phyloP scores from a whole-genome alignment of 2,113 vertebrate species.

The Gavialis gangeticus region DNA sequence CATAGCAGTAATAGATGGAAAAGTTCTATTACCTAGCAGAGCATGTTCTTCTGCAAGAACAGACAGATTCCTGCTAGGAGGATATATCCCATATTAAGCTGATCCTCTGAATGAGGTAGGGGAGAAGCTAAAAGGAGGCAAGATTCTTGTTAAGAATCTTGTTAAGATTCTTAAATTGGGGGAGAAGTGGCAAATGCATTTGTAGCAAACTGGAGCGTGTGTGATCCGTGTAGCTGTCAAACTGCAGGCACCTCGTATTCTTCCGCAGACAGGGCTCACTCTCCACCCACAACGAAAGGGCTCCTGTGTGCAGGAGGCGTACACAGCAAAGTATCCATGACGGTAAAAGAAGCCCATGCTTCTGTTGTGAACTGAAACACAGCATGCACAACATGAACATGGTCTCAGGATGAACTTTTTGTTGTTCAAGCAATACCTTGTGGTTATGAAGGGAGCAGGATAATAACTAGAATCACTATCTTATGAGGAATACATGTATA shows the following conservation, averaged over 20 bases:
- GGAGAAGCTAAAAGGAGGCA: neutral
- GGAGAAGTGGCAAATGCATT: neutral
- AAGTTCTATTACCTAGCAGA: neutral
- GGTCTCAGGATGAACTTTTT: no score
- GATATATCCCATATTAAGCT: neutral
- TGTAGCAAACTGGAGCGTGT: neutral
- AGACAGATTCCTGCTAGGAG: accelerated
- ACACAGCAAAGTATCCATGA: no score
- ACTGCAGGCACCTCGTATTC: neutral
- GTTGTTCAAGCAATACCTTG: no score
- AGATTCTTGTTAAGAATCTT: neutral
- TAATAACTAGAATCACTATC: neutral
- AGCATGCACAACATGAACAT: accelerated
- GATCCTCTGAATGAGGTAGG: neutral
- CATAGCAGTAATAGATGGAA: neutral
- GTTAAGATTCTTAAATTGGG: neutral
- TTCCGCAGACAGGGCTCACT: neutral
- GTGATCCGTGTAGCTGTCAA: neutral
- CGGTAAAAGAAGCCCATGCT: neutral
- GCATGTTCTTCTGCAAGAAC: neutral
- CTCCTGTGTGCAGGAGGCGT: neutral
- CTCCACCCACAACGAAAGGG: neutral
- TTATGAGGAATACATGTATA: accelerated
- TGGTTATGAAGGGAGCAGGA: accelerated
- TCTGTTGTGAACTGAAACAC: neutral